These are phyloP conservation scores for Synergus laeviventris DNA, from an alignment of 2,888 invertebrate species.

Conservation along the genomic window DNA sequence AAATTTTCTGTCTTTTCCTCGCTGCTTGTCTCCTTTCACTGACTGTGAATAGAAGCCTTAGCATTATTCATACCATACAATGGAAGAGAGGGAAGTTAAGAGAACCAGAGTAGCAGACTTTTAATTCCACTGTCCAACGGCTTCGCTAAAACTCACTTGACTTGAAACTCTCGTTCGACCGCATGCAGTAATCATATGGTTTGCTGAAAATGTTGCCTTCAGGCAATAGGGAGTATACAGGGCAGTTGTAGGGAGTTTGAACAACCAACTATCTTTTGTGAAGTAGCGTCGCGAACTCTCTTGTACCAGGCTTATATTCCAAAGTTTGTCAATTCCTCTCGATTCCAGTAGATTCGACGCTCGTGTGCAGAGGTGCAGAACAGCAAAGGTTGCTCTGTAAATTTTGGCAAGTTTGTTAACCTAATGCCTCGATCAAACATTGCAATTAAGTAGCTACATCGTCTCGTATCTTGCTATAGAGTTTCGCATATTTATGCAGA, in stretches of 20 bases:
- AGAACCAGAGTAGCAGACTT: slow-evolving; percentile 28
- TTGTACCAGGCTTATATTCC: background rate
- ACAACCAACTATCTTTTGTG: too few species aligned
- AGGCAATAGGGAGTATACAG: too few species aligned
- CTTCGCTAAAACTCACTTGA: slow-evolving; percentile 40
- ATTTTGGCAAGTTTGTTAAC: slow-evolving; percentile 57
- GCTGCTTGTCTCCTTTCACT: background rate
- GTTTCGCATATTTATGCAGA: slow-evolving; percentile 50
- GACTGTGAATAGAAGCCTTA: too few species aligned
- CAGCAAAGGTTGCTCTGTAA: slow-evolving; percentile 49
- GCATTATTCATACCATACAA: slow-evolving; percentile 1
- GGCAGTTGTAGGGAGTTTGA: too few species aligned
- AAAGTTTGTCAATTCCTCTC: slow-evolving; percentile 20
- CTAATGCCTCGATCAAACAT: slow-evolving; percentile 64
- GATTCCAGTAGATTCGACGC: slow-evolving; percentile 38
- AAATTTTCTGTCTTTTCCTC: background rate
- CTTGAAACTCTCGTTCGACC: slow-evolving; percentile 44
- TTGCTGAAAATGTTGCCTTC: too few species aligned
- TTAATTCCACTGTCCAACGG: slow-evolving; percentile 26
- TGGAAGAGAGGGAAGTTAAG: slow-evolving; percentile 21
- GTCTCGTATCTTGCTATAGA: slow-evolving; percentile 53
- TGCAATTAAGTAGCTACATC: slow-evolving; percentile 65
- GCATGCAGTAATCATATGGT: too few species aligned
- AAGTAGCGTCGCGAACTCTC: background rate
- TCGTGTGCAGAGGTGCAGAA: slow-evolving; percentile 47